These are phyloP conservation scores for Pithys albifrons DNA, from an alignment of 2,113 vertebrate genomes.

Conservation along the genomic window DNA sequence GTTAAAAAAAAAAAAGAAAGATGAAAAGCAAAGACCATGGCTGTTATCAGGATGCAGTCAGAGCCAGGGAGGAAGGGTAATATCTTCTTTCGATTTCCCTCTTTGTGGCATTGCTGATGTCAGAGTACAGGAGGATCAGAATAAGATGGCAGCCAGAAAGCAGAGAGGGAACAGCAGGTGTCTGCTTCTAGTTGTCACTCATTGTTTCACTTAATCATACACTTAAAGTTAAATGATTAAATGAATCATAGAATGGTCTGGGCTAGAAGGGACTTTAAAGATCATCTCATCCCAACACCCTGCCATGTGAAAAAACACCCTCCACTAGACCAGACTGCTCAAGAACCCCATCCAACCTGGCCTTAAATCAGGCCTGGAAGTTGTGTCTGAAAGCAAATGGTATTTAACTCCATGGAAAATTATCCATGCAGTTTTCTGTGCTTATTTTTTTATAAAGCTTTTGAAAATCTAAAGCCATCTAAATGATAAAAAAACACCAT, in stretches of 20 bases:
- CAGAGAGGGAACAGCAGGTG: background rate
- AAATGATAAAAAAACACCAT: background rate
- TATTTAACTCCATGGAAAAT: background rate
- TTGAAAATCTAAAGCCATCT: background rate
- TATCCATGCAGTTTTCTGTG: background rate
- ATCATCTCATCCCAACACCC: background rate
- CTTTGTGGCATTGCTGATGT: background rate
- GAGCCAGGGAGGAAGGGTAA: background rate
- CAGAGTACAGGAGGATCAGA: background rate
- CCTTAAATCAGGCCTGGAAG: background rate
- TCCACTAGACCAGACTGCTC: background rate
- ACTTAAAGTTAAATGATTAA: background rate
- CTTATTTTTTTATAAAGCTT: background rate
- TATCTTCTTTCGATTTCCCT: background rate
- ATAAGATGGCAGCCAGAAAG: background rate
- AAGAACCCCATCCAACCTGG: background rate
- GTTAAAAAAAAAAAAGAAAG: background rate
- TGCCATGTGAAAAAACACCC: background rate
- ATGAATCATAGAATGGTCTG: background rate
- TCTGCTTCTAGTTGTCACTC: background rate
- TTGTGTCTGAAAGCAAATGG: background rate
- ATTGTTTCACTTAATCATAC: fast-evolving
- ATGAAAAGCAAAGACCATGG: background rate
- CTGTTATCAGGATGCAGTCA: background rate
- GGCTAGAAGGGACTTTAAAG: background rate